These are phyloP conservation scores for Petrocephalus microphthalmus DNA, from an alignment of 2,113 vertebrate genomes.

Conservation along the genomic window DNA sequence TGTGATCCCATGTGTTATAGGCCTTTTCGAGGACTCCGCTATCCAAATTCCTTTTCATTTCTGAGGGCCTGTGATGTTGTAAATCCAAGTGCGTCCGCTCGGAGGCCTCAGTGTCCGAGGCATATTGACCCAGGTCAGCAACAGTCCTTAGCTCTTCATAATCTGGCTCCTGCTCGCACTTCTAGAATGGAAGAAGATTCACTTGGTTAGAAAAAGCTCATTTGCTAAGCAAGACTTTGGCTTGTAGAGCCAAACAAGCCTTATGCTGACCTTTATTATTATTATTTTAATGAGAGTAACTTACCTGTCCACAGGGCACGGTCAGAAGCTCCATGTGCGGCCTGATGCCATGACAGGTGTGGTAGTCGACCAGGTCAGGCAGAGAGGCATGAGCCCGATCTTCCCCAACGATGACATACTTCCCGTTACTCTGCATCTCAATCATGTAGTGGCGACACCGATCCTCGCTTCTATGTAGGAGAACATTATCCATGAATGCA, in stretches of 20 bases:
- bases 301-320: slow-evolving; percentile 57
- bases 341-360: slow-evolving; percentile 56
- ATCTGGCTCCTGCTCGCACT: slow-evolving; percentile 44
- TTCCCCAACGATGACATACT: slow-evolving; percentile 66
- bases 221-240: neutral
- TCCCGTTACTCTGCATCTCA: slow-evolving; percentile 54
- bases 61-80: slow-evolving; percentile 21
- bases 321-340: slow-evolving; percentile 61
- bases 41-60: slow-evolving; percentile 33
- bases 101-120: slow-evolving; percentile 7
- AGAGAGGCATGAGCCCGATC: slow-evolving; percentile 56
- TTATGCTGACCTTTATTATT: neutral
- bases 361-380: slow-evolving; percentile 46
- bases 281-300: neutral
- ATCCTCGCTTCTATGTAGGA: slow-evolving; percentile 37
- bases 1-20: slow-evolving; percentile 19
- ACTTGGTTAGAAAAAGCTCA: neutral
- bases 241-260: neutral
- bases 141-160: slow-evolving; percentile 42
- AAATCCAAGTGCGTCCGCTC: slow-evolving; percentile 35
- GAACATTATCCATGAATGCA: neutral
- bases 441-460: slow-evolving; percentile 67
- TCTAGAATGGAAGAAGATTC: slow-evolving; percentile 36
- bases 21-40: slow-evolving; percentile 2
- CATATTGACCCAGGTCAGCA: neutral